Evolutionary conservation across 2,888 invertebrate genomes (phyloP).

Genomic region (Epinotia ramella): DNA sequence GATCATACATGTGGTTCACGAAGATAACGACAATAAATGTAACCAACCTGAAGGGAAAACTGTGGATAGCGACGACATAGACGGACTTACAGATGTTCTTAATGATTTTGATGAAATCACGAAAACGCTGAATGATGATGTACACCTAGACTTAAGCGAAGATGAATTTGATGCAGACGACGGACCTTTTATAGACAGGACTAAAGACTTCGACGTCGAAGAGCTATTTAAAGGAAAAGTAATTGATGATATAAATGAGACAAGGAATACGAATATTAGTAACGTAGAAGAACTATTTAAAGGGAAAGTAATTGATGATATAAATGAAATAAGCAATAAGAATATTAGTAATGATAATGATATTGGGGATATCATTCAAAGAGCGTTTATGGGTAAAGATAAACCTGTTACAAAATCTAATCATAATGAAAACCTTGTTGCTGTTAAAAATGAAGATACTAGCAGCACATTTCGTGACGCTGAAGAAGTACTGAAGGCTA

Average conservation of each 20-base stretch:
- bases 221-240: slow-evolving; percentile 23
- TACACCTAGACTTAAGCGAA: slow-evolving; percentile 23
- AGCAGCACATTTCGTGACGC: slow-evolving; percentile 9
- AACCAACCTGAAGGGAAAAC: neutral
- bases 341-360: slow-evolving; percentile 14
- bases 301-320: slow-evolving; percentile 3
- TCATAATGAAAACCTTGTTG: slow-evolving; percentile 4
- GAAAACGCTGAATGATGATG: slow-evolving; percentile 24
- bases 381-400: slow-evolving; percentile 10
- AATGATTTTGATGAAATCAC: slow-evolving; percentile 40
- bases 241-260: slow-evolving; percentile 15
- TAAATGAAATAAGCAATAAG: slow-evolving; percentile 1
- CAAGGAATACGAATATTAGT: slow-evolving; percentile 18
- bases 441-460: slow-evolving; percentile 17
- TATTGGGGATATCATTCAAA: slow-evolving; percentile 6
- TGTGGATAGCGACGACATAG: slow-evolving; percentile 22
- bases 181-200: slow-evolving; percentile 21
- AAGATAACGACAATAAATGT: slow-evolving; percentile 8
- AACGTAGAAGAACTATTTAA: slow-evolving; percentile 9
- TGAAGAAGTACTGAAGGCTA: slow-evolving; percentile 22
- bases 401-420: slow-evolving; percentile 17
- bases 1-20: slow-evolving; percentile 15
- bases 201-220: slow-evolving; percentile 18
- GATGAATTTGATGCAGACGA: slow-evolving; percentile 8
- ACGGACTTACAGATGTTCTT: slow-evolving; percentile 36